phyloP scores from a whole-genome alignment of 2,113 vertebrate genomes.

The Stegostoma tigrinum region DNA sequence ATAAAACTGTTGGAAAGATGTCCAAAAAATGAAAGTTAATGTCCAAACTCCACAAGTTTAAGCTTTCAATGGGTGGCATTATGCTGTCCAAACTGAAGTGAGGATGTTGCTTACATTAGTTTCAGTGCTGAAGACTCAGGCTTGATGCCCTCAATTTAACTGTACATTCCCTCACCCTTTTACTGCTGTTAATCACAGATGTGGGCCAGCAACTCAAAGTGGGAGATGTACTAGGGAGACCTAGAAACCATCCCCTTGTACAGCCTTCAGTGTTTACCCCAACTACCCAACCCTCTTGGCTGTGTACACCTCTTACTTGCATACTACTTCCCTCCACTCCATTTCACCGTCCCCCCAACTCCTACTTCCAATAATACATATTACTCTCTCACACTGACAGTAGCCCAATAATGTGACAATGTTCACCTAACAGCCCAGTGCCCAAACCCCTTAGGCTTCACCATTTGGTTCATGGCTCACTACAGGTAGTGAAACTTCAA shows the following conservation, averaged over 20 bases:
- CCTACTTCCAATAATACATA: no score
- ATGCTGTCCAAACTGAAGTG: no score
- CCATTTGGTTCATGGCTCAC: background rate
- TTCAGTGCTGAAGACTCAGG: no score
- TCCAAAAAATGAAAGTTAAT: background rate
- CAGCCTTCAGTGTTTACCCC: background rate
- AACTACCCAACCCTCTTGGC: background rate
- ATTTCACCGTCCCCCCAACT: no score
- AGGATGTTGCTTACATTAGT: no score
- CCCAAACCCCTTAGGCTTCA: background rate
- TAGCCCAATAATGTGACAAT: background rate
- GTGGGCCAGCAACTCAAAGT: background rate
- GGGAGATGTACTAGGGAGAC: background rate
- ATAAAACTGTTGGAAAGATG: background rate
- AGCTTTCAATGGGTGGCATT: background rate
- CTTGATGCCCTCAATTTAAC: background rate
- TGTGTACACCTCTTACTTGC: no score
- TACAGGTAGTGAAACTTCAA: background rate
- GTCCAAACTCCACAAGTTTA: background rate
- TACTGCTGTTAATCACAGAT: background rate
- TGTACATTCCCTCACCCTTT: background rate
- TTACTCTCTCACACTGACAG: background rate
- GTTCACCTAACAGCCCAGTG: no score
- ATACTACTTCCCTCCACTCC: no score
- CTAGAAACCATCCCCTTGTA: background rate